Conservation (phyloP, 2,797 vertebrate genomes). For the Gambusia yucatana region DNA sequence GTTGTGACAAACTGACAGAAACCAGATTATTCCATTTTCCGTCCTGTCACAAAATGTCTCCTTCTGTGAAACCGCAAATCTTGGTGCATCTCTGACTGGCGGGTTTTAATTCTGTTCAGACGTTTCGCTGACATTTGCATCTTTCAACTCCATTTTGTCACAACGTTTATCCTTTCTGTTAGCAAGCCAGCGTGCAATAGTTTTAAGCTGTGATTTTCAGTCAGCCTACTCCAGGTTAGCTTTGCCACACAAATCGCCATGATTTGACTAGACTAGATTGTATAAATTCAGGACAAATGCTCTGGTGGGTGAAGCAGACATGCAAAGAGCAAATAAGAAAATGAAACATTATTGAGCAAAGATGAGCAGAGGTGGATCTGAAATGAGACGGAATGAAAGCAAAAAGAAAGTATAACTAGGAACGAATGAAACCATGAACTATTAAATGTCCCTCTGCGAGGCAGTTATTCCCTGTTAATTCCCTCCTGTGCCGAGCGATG, state of each 20-base stretch:
- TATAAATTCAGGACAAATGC: conserved; percentile 4
- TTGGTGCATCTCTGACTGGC: not conserved
- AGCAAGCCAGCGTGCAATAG: not conserved
- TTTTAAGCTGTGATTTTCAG: conserved; percentile 9
- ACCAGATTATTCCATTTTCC: conserved; percentile 3
- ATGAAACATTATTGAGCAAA: not conserved
- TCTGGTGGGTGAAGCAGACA: conserved; percentile 6
- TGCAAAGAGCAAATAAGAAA: conserved; percentile 10
- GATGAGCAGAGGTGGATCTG: not conserved
- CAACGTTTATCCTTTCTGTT: conserved; percentile 2
- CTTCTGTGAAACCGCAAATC: not conserved
- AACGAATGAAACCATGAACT: not conserved
- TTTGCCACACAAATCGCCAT: not conserved
- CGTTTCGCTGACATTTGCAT: not conserved
- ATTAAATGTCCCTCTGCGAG: conserved; percentile 1
- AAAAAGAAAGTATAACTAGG: conserved; percentile 6
- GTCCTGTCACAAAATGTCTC: not conserved
- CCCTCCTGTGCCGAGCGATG: conserved; percentile 27
- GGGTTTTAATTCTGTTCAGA: conserved; percentile 5
- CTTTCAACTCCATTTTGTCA: not conserved
- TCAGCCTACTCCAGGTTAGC: not conserved
- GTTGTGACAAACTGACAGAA: not conserved
- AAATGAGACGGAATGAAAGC: not conserved
- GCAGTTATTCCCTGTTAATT: conserved; percentile 14
- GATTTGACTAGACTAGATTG: not conserved